These are phyloP conservation scores for Wiebesia pumilae DNA, from an alignment of 1,140 invertebrate genomes.

Conservation along the genomic window DNA sequence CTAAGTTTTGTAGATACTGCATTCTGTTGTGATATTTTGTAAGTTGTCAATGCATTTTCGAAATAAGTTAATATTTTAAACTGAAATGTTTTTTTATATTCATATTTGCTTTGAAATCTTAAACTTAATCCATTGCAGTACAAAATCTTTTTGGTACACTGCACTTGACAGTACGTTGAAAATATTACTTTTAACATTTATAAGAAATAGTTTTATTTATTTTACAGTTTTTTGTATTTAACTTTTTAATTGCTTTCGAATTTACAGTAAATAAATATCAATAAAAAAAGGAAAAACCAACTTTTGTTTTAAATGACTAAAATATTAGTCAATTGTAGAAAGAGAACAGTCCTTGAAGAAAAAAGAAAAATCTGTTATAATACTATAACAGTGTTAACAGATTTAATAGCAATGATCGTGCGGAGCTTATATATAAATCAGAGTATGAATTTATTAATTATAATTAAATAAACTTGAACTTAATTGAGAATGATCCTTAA, in stretches of 20 bases:
- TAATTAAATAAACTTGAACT: too few species aligned
- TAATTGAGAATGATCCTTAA: too few species aligned
- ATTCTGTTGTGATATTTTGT: background rate
- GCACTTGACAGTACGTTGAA: background rate
- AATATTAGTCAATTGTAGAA: too few species aligned
- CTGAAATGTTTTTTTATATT: conserved; percentile 45
- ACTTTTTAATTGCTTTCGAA: background rate
- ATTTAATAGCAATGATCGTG: too few species aligned
- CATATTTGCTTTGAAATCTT: background rate
- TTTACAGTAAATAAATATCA: background rate
- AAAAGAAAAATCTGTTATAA: too few species aligned
- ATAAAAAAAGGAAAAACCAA: too few species aligned
- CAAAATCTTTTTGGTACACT: background rate
- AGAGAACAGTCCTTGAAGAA: too few species aligned
- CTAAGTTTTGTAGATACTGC: conserved; percentile 14
- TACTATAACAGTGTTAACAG: too few species aligned
- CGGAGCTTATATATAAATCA: too few species aligned
- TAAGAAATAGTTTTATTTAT: background rate
- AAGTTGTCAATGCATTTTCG: conserved; percentile 4
- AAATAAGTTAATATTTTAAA: conserved; percentile 37
- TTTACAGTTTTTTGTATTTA: background rate
- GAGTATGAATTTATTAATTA: too few species aligned
- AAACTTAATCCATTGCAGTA: background rate
- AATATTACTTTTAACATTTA: background rate
- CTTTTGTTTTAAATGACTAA: too few species aligned